These are phyloP conservation scores for Cephus pygmeus DNA, from an alignment of 2,888 invertebrate genomes.

Conservation along the genomic window DNA sequence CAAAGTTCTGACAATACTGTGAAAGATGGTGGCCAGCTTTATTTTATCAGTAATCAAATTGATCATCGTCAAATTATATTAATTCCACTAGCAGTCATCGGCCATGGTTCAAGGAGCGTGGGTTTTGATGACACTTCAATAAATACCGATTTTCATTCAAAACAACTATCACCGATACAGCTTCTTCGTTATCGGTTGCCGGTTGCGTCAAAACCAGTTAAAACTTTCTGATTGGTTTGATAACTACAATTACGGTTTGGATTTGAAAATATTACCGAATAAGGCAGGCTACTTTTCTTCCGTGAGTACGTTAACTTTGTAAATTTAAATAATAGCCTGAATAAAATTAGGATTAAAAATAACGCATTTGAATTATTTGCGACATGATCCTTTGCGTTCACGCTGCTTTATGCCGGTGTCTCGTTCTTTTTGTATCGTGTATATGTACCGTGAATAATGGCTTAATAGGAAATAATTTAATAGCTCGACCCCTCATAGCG, in stretches of 20 bases:
- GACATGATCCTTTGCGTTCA: neutral
- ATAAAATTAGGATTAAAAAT: neutral
- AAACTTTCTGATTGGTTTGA: neutral
- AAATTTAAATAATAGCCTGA: neutral
- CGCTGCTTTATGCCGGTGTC: neutral
- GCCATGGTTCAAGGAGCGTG: neutral
- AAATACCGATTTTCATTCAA: neutral
- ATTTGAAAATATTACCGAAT: neutral
- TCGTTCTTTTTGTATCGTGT: too few relatives aligned
- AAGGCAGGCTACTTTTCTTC: neutral
- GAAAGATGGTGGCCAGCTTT: neutral
- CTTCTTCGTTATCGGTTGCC: neutral
- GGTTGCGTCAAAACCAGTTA: neutral
- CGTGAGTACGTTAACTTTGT: neutral
- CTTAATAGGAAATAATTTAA: constrained; percentile 1
- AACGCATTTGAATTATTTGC: neutral
- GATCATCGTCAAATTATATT: neutral
- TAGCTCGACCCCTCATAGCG: neutral
- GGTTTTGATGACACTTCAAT: neutral
- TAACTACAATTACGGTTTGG: neutral
- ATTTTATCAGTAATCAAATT: neutral
- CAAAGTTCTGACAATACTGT: neutral
- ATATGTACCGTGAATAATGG: neutral
- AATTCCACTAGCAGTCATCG: neutral
- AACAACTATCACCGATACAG: neutral